Base-by-base conservation (phyloP, 2,888 invertebrate genomes). In the Cantharis flavilabris region DNA sequence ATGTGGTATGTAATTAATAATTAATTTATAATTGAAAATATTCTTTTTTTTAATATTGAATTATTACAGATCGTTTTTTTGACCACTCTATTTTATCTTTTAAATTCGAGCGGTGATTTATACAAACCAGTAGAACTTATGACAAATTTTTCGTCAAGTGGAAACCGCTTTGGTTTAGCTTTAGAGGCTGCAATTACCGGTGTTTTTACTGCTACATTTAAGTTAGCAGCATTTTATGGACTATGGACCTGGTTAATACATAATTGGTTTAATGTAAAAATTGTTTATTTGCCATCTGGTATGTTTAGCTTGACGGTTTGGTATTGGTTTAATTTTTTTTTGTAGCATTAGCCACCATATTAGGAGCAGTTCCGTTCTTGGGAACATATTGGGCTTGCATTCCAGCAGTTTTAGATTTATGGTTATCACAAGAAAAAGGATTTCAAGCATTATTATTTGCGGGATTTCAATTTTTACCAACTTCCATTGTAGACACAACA, bases 191-290 rank as follows among this genome's bases (percentile, higher is more conserved):
- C 97, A 0, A 94, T 97, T 73, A 97, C 97, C 83, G 97, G 97
- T 83, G 99, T 99, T 13, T 96, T 99, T 87, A 93, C 96, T 77
- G 98, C 98, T 0, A 98, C 98, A 3, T 95, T 98, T 84, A 99
- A 99, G 90, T 96, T 99, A 93, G 96, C 98, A 0, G 91, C 96
- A 0, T 99, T 99, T 89, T 99, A 99, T 87, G 99, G 98, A 0
- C 91, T 99, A 80, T 99, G 98, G 93, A 99, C 99, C 0, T 99
- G 98, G 97, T 92, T 99, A 79, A 95, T 97, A 72, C 99, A 99
- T 88, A 97, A 96, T 81, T 90, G 99, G 11, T 98, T 99, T 87
- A 96, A 96, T 76, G 96, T 95, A 3, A 96, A 97, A 88, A 96
- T 99, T 78, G 96, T 99, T 49, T 99, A 98, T 88, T 91, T 99